These are phyloP conservation scores for Melinaea marsaeus DNA, from an alignment of 2,888 invertebrate genomes.

Conservation along the genomic window DNA sequence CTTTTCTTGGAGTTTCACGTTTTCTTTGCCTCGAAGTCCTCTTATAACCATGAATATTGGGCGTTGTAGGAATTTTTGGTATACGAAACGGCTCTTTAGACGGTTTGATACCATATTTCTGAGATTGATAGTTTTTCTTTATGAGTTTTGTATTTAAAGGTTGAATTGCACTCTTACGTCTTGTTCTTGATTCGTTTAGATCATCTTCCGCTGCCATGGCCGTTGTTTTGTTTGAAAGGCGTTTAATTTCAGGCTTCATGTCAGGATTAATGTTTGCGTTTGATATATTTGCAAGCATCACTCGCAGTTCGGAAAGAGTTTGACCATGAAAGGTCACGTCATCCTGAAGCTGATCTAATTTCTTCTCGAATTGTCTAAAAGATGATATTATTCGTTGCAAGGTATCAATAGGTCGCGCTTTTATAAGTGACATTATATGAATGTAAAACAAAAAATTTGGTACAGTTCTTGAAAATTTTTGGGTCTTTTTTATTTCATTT, in stretches of 20 bases:
- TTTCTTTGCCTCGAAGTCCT: conserved; percentile 30
- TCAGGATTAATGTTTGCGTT: conserved; percentile 39
- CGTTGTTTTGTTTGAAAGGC: conserved; percentile 35
- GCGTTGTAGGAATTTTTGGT: conserved; percentile 29
- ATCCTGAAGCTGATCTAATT: conserved; percentile 57
- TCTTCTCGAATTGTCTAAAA: conserved; percentile 55
- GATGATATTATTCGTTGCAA: conserved; percentile 49
- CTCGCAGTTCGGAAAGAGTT: conserved; percentile 52
- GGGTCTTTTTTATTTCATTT: conserved; percentile 1
- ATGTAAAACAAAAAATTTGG: background rate
- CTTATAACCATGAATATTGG: conserved; percentile 36
- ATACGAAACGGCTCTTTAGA: conserved; percentile 27
- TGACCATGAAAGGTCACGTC: conserved; percentile 55
- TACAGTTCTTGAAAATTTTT: no score
- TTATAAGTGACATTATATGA: conserved; percentile 38
- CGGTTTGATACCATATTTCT: conserved; percentile 32
- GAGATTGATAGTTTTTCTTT: conserved; percentile 37
- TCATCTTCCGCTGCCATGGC: conserved; percentile 42
- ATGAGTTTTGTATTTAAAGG: conserved; percentile 41
- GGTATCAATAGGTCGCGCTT: conserved; percentile 40
- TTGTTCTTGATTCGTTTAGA: conserved; percentile 30
- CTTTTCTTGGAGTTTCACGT: conserved; percentile 43
- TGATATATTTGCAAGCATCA: conserved; percentile 47
- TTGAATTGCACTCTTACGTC: conserved; percentile 37
- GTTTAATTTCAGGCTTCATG: conserved; percentile 32